A percentile compares a stretch with the other conserved stretches of the same genome.
phyloP scores from a whole-genome alignment of 2,888 invertebrate genomes.

The Apamea sordens region DNA sequence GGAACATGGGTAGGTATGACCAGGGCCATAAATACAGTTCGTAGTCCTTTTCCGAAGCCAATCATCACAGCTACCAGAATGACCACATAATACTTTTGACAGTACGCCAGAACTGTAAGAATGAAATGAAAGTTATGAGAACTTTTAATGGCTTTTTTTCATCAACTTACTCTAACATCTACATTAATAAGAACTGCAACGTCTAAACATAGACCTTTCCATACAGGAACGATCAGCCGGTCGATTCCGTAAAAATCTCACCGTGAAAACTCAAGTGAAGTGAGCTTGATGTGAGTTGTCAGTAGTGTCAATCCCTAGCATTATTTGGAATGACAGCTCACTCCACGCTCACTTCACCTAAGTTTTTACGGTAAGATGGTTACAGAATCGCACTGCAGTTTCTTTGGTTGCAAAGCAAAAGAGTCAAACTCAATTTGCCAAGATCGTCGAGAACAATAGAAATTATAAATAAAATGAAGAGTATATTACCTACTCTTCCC shows the following conservation, averaged over 20 bases:
- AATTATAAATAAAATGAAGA: background rate
- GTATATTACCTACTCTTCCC: constrained; percentile 89
- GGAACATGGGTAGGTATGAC: constrained; percentile 94
- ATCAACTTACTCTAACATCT: background rate
- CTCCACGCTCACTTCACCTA: no score
- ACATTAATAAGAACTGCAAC: background rate
- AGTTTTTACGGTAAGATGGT: no score
- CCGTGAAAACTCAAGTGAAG: no score
- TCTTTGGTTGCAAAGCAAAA: background rate
- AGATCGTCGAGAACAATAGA: background rate
- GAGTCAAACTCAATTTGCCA: background rate
- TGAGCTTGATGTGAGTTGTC: no score
- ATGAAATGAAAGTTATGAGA: constrained; percentile 35
- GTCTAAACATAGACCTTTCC: background rate
- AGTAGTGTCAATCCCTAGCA: no score
- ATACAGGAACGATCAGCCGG: no score
- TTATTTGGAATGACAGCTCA: no score
- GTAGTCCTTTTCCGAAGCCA: constrained; percentile 93
- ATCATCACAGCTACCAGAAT: constrained; percentile 91
- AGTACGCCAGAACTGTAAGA: constrained; percentile 91
- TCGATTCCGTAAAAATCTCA: no score
- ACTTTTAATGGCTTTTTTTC: background rate
- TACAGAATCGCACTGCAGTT: no score
- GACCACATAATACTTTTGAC: constrained; percentile 89
- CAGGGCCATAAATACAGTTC: constrained; percentile 94